Evolutionary conservation across 2,888 invertebrate genomes (phyloP), one percentile per base, ranked within the genome.

Genomic region (Maniola hyperantus): DNA sequence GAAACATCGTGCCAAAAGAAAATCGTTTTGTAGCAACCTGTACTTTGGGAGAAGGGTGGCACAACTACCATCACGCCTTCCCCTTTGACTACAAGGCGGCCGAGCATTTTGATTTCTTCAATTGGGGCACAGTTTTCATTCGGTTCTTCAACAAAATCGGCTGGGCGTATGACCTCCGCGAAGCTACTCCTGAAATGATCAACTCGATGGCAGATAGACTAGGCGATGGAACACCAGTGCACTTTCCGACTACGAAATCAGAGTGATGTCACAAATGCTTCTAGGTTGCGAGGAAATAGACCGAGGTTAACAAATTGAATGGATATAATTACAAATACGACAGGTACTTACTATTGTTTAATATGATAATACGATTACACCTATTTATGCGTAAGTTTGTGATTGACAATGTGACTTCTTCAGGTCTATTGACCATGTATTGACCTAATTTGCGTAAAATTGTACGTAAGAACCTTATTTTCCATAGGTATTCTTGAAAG

Each of bases 41-140:
- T 62, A 93, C 95, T 0, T 79, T 93, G 0, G 94, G 95, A 0
- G 95, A 95, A 79, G 96, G 96, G 2, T 96, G 95, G 94, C 96
- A 96, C 83, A 96, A 96, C 82, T 96, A 96, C 82, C 96, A 96
- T 78, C 96, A 96, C 80, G 94, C 94, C 0, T 96, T 96, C 78
- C 96, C 96, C 1, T 95, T 94, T 84, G 94, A 94, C 78, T 94
- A 94, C 81, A 92, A 93, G 73, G 94, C 93, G 0, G 92, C 93
- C 1, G 94, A 94, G 74, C 91, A 93, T 60, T 93, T 93, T 64
- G 88, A 93, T 61, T 73, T 83, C 50, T 91, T 93, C 57, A 92
- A 92, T 69, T 82, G 85, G 2, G 83, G 86, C 4, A 88, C 90
- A 0, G 79, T 77, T 58, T 85, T 91, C 67, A 90, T 92, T 46